These are phyloP conservation scores for Pandemis heparana DNA, from an alignment of 2,888 invertebrate genomes.

Conservation along the genomic window DNA sequence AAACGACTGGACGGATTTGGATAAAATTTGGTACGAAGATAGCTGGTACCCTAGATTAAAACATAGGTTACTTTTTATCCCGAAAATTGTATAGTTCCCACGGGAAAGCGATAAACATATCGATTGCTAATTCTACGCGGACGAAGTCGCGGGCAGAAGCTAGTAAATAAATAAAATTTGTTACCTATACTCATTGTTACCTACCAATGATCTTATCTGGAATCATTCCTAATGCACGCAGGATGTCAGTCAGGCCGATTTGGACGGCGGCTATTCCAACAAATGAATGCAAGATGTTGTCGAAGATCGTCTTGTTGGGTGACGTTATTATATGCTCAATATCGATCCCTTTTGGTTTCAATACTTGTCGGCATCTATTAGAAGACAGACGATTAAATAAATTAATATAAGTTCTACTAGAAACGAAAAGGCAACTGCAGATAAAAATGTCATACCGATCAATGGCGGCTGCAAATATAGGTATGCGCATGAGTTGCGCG, in stretches of 20 bases:
- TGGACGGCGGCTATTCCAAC: conserved; percentile 90
- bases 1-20: no score
- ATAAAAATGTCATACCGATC: conserved; percentile 61
- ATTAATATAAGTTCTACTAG: no score
- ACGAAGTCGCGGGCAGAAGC: no score
- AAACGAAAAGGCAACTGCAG: neutral
- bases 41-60: no score
- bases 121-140: no score
- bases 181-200: no score
- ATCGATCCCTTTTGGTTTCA: conserved; percentile 88
- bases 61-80: no score
- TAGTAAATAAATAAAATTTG: no score
- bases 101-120: no score
- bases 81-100: no score
- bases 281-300: conserved; percentile 91
- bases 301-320: conserved; percentile 84
- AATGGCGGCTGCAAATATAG: conserved; percentile 85
- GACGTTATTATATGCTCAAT: conserved; percentile 88
- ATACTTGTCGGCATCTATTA: conserved; percentile 79
- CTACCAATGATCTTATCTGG: conserved; percentile 92
- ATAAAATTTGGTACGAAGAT: no score
- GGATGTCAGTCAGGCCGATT: conserved; percentile 83
- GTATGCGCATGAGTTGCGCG: conserved; percentile 86
- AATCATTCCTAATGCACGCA: conserved; percentile 83
- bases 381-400: conserved; percentile 43